A percentile compares a stretch with the other conserved stretches of the same genome.
Conservation (phyloP, 2,797 vertebrate genomes). For the Astyanax mexicanus region DNA sequence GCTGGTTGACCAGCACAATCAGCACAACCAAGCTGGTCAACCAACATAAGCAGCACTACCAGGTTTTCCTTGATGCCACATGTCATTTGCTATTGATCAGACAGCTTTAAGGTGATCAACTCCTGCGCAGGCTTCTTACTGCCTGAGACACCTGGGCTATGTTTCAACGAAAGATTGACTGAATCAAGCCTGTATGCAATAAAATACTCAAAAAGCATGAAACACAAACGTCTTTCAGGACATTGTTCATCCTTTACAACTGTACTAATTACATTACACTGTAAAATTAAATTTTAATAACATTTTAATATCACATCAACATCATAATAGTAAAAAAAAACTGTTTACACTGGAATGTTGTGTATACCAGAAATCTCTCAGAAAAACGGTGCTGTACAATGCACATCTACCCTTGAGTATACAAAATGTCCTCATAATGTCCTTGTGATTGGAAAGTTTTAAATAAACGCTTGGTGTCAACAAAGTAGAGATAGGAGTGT, state of each 20-base stretch:
- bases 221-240: neutral
- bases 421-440: too few species aligned
- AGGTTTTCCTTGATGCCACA: conserved; percentile 5
- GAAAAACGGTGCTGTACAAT: too few species aligned
- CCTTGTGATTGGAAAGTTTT: too few species aligned
- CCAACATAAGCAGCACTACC: too few species aligned
- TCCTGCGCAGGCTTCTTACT: neutral
- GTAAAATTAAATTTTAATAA: too few species aligned
- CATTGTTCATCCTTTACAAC: neutral
- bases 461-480: too few species aligned
- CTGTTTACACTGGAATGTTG: neutral
- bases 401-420: too few species aligned
- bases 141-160: conserved; percentile 3
- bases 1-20: too few species aligned
- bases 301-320: too few species aligned
- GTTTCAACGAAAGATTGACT: neutral
- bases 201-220: neutral
- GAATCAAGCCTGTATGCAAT: neutral
- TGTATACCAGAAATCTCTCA: too few species aligned
- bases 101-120: neutral
- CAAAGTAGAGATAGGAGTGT: too few species aligned
- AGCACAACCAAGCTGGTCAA: too few species aligned
- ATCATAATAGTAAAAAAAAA: neutral
- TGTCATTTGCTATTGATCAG: neutral
- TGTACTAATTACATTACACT: neutral